Conservation (phyloP, 2,797 vertebrate species). For the Steatocranus sp. region DNA sequence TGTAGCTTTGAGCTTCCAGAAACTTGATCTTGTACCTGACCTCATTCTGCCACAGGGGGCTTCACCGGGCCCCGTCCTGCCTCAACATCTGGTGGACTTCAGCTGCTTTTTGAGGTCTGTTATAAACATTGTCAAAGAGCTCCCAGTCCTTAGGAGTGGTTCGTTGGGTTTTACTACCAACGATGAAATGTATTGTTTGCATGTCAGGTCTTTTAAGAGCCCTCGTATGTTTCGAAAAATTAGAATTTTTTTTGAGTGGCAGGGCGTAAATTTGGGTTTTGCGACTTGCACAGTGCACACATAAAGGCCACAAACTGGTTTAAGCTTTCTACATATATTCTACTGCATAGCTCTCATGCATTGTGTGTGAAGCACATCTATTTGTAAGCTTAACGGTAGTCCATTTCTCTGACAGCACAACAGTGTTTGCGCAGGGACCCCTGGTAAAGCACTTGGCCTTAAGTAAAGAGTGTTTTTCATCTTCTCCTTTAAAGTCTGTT, state of each 20-base stretch:
- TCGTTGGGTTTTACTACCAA: slow-evolving; percentile 37
- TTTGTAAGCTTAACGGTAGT: slow-evolving; percentile 44
- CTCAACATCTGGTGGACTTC: slow-evolving; percentile 74
- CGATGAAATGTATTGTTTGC: slow-evolving; percentile 39
- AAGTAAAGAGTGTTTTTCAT: slow-evolving; percentile 59
- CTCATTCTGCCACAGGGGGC: slow-evolving; percentile 74
- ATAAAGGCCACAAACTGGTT: background rate
- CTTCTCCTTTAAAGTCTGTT: slow-evolving; percentile 60
- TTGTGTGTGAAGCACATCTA: slow-evolving; percentile 6
- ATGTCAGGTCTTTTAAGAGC: slow-evolving; percentile 39
- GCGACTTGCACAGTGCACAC: background rate
- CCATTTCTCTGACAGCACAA: slow-evolving; percentile 34
- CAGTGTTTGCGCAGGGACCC: slow-evolving; percentile 42
- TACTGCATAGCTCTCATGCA: background rate
- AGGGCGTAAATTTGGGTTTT: background rate
- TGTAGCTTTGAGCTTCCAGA: slow-evolving; percentile 72
- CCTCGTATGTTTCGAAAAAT: slow-evolving; percentile 30
- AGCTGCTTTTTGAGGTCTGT: slow-evolving; percentile 60
- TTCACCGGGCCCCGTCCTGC: slow-evolving; percentile 48
- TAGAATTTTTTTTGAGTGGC: background rate
- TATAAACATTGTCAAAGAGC: slow-evolving; percentile 65
- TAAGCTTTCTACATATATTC: background rate
- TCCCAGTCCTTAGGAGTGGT: slow-evolving; percentile 40
- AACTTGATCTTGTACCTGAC: slow-evolving; percentile 78
- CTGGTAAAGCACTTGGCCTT: slow-evolving; percentile 50